Evolutionary conservation across 2,888 invertebrate species (phyloP).

Genomic region (Cerceris ruficornis): DNA sequence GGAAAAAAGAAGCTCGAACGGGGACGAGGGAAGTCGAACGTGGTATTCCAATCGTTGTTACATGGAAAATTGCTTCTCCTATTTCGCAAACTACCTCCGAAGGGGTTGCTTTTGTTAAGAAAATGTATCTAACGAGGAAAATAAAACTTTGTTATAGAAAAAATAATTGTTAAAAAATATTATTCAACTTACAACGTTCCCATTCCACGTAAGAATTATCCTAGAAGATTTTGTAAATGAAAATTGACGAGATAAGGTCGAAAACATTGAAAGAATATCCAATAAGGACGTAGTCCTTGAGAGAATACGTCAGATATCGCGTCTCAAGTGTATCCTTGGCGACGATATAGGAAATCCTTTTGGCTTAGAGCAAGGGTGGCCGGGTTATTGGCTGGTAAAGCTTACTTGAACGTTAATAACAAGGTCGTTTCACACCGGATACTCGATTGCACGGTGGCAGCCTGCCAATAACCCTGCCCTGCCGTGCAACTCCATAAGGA

Average conservation of each 20-base stretch:
- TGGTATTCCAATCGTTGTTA: too few species aligned
- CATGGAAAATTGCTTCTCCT: too few species aligned
- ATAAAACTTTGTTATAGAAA: not conserved
- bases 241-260: not conserved
- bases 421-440: conserved; percentile 71
- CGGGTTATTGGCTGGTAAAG: conserved; percentile 57
- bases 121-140: too few species aligned
- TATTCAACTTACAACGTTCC: not conserved
- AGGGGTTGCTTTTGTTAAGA: too few species aligned
- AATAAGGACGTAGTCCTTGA: not conserved
- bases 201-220: not conserved
- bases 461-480: conserved; percentile 64
- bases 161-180: not conserved
- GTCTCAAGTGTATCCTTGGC: not conserved
- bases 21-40: too few species aligned
- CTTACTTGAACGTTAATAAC: conserved; percentile 72
- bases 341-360: not conserved
- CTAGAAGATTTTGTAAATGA: not conserved
- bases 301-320: not conserved
- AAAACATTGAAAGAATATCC: not conserved
- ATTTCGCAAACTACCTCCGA: too few species aligned
- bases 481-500: conserved; percentile 58
- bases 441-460: conserved; percentile 67
- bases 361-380: conserved; percentile 27
- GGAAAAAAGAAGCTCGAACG: not conserved